These are phyloP conservation scores for Leucania comma DNA, from an alignment of 2,888 invertebrate species.

Conservation along the genomic window DNA sequence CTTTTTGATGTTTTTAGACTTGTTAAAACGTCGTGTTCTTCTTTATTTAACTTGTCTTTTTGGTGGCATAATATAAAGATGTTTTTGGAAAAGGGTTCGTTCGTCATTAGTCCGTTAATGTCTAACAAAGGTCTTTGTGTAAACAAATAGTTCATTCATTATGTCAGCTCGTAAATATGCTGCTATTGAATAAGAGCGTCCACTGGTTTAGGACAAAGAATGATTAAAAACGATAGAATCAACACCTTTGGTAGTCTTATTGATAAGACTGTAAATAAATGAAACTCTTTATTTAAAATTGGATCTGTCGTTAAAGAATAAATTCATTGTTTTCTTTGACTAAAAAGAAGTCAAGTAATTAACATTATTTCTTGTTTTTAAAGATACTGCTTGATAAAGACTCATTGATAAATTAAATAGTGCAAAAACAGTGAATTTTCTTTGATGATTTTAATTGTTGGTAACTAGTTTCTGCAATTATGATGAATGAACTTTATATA, in stretches of 20 bases:
- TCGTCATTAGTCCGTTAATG: constrained; percentile 40
- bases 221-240: not conserved
- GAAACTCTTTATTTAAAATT: constrained; percentile 1
- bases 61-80: constrained; percentile 19
- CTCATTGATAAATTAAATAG: constrained; percentile 12
- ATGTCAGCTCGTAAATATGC: not conserved
- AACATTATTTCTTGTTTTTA: constrained; percentile 3
- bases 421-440: constrained; percentile 9
- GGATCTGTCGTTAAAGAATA: not conserved
- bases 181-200: not conserved
- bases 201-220: not conserved
- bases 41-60: constrained; percentile 41
- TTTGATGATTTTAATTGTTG: constrained; percentile 37
- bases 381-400: not conserved
- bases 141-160: constrained; percentile 30
- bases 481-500: constrained; percentile 18
- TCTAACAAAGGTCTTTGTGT: constrained; percentile 18
- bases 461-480: constrained; percentile 21
- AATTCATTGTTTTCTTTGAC: not conserved
- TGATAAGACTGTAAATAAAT: constrained; percentile 9
- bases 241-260: not conserved
- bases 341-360: not conserved
- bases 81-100: constrained; percentile 49
- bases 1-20: constrained; percentile 61
- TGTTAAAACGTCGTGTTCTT: constrained; percentile 52